Base-by-base conservation (phyloP, 2,797 vertebrate species). In the Anabas testudineus region DNA sequence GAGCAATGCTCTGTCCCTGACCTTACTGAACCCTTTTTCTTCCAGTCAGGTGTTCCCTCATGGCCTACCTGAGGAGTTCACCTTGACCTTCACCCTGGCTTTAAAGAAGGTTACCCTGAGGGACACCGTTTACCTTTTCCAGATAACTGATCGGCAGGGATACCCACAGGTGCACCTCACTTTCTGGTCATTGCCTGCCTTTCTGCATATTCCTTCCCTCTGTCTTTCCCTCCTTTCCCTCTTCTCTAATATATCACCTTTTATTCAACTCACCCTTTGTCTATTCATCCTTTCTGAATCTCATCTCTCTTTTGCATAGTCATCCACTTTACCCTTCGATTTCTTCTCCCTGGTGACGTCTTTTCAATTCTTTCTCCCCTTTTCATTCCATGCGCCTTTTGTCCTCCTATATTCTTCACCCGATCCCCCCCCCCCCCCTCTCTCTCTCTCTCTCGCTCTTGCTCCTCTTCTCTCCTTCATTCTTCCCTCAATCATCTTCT, bases 81-180 rank as follows among this genome's bases (percentile, higher is more conserved):
- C 96, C 3, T 83, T 99, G 78, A 88, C 97, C 86, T 93, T 98
- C 92, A 99, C 97, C 0, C 56, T 99, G 63, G 92, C 95, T 57
- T 87, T 99, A 85, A 99, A 97, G 93, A 97, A 95, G 76, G 88
- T 95, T 55, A 95, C 94, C 74, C 91, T 94, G 48, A 95, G 92
- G 80, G 93, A 95, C 76, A 96, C 95, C 58, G 88, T 96, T 94
- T 95, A 97, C 91, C 94, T 99, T 59, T 94, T 99, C 79, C 97
- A 99, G 91, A 94, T 99, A 87, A 95, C 95, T 0, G 96, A 99
- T 73, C 88, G 75, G n/a, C 91, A 93, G 15, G 98, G 97, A 63
- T 97, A 97, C 86, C 96, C 97, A 21, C 96, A 99, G 96, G 98
- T 99, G 92, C 68, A 5, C 30, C 68, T 65, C 51, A 0, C 43